Conservation (phyloP, 2,888 invertebrate genomes). For the Napeogenes sylphis region DNA sequence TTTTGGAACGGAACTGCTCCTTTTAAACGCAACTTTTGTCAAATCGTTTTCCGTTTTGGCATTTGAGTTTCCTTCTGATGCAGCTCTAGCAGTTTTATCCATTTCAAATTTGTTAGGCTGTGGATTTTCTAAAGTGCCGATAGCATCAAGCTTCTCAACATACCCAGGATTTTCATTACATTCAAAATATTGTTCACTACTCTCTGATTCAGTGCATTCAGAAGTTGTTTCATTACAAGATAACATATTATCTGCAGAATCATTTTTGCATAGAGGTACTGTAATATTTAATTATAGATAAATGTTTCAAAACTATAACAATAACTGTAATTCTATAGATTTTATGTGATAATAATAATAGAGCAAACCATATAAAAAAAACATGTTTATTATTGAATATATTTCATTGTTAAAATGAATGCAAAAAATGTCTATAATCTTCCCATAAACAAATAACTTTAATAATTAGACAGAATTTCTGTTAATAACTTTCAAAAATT, state of each 20-base stretch:
- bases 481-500: too few species aligned
- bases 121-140: conserved; percentile 47
- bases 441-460: too few species aligned
- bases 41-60: conserved; percentile 61
- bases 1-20: conserved; percentile 69
- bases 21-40: conserved; percentile 65
- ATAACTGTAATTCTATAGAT: too few species aligned
- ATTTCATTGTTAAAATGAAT: too few species aligned
- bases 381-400: too few species aligned
- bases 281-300: conserved; percentile 33
- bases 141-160: conserved; percentile 55
- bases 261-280: conserved; percentile 69
- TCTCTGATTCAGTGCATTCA: conserved; percentile 74
- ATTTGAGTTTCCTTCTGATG: conserved; percentile 41
- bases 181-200: conserved; percentile 73
- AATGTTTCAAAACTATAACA: not conserved
- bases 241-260: conserved; percentile 72
- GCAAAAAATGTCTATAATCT: too few species aligned
- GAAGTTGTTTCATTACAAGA: conserved; percentile 73
- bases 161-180: conserved; percentile 62
- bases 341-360: too few species aligned
- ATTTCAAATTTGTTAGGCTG: conserved; percentile 58
- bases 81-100: conserved; percentile 50
- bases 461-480: too few species aligned
- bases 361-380: too few species aligned